Evolutionary conservation across 2,113 vertebrate genomes (phyloP).

Genomic region (Toxotes jaculatrix): DNA sequence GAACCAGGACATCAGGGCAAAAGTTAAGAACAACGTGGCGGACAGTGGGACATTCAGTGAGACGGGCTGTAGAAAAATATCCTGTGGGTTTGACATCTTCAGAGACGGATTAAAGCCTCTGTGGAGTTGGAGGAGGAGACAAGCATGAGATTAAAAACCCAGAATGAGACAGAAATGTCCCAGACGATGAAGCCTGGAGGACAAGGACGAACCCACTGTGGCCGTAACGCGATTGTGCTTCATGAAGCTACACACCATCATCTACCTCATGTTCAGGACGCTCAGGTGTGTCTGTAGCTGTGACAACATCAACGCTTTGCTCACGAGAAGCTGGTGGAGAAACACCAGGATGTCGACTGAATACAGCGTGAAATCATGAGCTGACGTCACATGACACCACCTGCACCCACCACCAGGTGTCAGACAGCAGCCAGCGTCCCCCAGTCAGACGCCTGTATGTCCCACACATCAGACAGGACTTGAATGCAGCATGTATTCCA

Average conservation of each 20-base stretch:
- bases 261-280: background rate
- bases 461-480: background rate
- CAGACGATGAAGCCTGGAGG: too few relatives aligned
- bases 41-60: conserved; percentile 22
- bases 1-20: background rate
- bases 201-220: background rate
- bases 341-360: too few relatives aligned
- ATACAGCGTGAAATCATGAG: too few relatives aligned
- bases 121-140: background rate
- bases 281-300: background rate
- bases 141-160: too few relatives aligned
- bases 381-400: too few relatives aligned
- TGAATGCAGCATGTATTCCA: background rate
- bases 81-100: conserved; percentile 43
- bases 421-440: background rate
- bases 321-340: too few relatives aligned
- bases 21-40: background rate
- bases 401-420: background rate
- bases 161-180: too few relatives aligned
- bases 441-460: background rate
- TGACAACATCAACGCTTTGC: background rate
- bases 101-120: background rate
- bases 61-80: conserved; percentile 22
- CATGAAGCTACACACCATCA: conserved; percentile 7
- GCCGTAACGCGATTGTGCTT: conserved; percentile 20